phyloP scores from a whole-genome alignment of 2,113 vertebrate species.

The Oryzias curvinotus region DNA sequence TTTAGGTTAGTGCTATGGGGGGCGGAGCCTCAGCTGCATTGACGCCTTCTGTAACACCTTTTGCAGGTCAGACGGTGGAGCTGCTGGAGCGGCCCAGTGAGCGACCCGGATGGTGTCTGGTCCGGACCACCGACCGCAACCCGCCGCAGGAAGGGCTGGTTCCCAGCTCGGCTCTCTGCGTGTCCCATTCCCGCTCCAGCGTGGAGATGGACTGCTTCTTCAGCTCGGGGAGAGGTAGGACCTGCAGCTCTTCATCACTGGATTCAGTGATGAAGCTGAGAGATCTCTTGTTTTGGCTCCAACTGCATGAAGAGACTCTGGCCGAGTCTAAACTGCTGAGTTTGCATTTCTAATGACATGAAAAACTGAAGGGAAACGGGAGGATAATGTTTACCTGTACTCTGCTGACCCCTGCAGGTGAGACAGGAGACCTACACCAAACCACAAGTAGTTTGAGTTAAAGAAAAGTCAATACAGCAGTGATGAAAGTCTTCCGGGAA shows the following conservation, averaged over 20 bases:
- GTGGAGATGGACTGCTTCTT: constrained; percentile 99
- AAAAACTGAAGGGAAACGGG: too few relatives aligned
- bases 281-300: not conserved
- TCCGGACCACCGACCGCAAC: constrained; percentile 89
- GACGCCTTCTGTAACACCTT: not conserved
- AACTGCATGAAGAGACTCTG: not conserved
- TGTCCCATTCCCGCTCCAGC: constrained; percentile 95
- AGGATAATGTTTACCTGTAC: too few relatives aligned
- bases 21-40: not conserved
- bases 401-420: too few relatives aligned
- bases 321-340: too few relatives aligned
- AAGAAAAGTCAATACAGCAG: too few relatives aligned
- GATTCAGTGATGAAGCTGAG: not conserved
- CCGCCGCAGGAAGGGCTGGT: constrained; percentile 93
- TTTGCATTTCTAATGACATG: too few relatives aligned
- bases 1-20: too few relatives aligned
- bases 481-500: too few relatives aligned
- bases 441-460: too few relatives aligned
- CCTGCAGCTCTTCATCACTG: not conserved
- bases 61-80: constrained; percentile 90
- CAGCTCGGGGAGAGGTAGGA: constrained; percentile 92
- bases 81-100: constrained; percentile 91
- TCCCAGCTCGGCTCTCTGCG: constrained; percentile 89
- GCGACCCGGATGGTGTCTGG: constrained; percentile 92
- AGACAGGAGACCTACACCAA: too few relatives aligned